A percentile compares a stretch with the other conserved stretches of the same genome.
Evolutionary conservation across 92 coral and sea anemone species (phyloP).

Genomic region (Umimayanthus kanabou): DNA sequence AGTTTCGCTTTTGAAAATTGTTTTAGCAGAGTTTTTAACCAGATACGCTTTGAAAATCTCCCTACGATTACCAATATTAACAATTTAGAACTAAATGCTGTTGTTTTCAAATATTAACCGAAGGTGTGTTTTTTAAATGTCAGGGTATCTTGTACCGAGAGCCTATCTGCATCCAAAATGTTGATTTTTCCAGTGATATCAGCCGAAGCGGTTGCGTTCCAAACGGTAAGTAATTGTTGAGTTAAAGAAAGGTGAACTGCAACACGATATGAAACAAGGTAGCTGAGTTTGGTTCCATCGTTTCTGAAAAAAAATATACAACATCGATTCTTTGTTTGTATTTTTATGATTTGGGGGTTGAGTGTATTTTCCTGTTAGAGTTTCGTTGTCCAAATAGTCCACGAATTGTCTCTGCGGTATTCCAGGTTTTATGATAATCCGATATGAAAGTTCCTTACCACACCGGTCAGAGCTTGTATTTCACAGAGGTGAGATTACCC

Average conservation of each 20-base stretch:
- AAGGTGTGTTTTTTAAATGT: not conserved
- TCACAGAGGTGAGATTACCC: not conserved
- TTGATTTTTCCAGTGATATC: not conserved
- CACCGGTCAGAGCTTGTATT: not conserved
- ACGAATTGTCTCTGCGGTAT: conserved; percentile 4
- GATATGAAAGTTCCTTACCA: not conserved
- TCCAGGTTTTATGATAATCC: not conserved
- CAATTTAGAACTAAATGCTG: not conserved
- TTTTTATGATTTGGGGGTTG: not conserved
- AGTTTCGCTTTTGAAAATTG: not conserved
- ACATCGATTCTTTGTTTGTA: not conserved
- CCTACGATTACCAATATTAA: too few species aligned
- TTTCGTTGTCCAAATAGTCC: not conserved
- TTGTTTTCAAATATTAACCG: not conserved
- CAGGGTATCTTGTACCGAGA: not conserved
- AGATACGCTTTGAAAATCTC: not conserved
- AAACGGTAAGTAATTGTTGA: not conserved
- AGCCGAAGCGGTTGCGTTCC: not conserved
- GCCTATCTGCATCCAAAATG: not conserved
- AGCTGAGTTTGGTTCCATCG: not conserved
- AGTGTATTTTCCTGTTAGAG: not conserved
- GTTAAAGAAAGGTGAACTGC: too few species aligned
- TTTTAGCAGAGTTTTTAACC: not conserved
- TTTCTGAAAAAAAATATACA: not conserved
- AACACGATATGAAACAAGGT: too few species aligned